These are phyloP conservation scores for Euplexia lucipara DNA, from an alignment of 2,888 invertebrate species.

Conservation along the genomic window DNA sequence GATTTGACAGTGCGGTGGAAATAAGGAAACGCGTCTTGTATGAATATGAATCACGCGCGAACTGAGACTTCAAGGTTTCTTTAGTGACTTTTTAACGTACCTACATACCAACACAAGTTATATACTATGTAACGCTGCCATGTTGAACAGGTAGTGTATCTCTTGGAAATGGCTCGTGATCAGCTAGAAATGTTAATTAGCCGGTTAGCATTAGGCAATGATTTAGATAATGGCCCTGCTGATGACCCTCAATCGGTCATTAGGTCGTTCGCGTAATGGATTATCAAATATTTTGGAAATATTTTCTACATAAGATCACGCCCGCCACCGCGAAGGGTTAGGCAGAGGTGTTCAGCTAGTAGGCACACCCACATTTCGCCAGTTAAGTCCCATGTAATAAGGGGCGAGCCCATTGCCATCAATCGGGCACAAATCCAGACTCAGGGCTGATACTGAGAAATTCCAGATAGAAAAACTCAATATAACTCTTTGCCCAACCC, in stretches of 20 bases:
- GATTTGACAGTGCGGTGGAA: slow-evolving; percentile 1
- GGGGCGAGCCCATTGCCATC: too few species aligned
- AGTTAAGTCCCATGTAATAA: too few species aligned
- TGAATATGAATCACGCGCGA: slow-evolving; percentile 57
- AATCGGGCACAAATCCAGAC: too few species aligned
- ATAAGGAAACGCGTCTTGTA: slow-evolving; percentile 56
- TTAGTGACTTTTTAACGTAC: slow-evolving; percentile 38
- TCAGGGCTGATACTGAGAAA: too few species aligned
- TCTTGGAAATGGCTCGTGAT: slow-evolving; percentile 9
- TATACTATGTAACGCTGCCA: slow-evolving; percentile 51
- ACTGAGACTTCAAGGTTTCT: slow-evolving; percentile 67
- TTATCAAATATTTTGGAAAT: slow-evolving; percentile 1
- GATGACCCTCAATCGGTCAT: slow-evolving; percentile 41
- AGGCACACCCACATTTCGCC: too few species aligned
- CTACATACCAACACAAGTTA: slow-evolving; percentile 49
- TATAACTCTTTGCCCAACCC: too few species aligned
- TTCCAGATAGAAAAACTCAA: too few species aligned
- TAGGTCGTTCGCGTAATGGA: slow-evolving; percentile 13
- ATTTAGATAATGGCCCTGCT: slow-evolving; percentile 54
- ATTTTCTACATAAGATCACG: not conserved
- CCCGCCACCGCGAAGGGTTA: too few species aligned
- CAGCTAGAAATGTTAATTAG: slow-evolving; percentile 28
- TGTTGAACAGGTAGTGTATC: slow-evolving; percentile 59
- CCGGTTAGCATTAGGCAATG: slow-evolving; percentile 46
- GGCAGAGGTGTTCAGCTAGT: too few species aligned